Base-by-base conservation (phyloP, 1,140 invertebrate species). In the Octopus bimaculoides region DNA sequence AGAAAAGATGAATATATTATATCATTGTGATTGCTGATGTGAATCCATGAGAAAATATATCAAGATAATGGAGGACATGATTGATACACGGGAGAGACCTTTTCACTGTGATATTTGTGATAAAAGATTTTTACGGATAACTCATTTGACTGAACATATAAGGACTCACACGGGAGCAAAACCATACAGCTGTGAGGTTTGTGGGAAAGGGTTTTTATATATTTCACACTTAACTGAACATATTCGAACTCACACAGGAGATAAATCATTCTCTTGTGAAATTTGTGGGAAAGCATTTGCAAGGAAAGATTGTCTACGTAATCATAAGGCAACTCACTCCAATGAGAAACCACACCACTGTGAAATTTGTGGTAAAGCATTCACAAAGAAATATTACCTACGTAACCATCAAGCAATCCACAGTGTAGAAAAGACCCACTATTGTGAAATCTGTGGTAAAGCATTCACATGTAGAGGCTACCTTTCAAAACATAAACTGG, bases 121-220 rank as follows among this genome's bases (percentile, higher is more conserved):
- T 1, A 78, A 78, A 1, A 26, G 77, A 12, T 83, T 80, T 80
- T 80, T 78, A 10, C 77, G 78, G n/a, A 81, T 73, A 9, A 77
- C 77, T 14, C 75, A 80, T 9, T 54, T 83, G 12, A 79, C 54
- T 8, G 71, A 73, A 80, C 97, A 99, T 91, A 96, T 98, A 87
- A 91, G 97, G 82, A 99, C 97, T 7, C 97, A 99, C 86, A 99
- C 98, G 20, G 96, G 99, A 90, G 97, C 99, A 90, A 91, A 97
- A 78, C 97, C 97, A 2, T 99, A 98, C 89, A 95, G 95, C 69
- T 99, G 98, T 91, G 97, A 99, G 90, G 97, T 98, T 84, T 99
- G 98, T 89, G 95, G 96, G 52, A 99, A 99, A 89, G 96, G 96
- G 1, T 99, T 99, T 71, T 81, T 75, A 1, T 80, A 84, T 54